Conservation (phyloP, 2,888 invertebrate species). For the Philonicus albiceps region DNA sequence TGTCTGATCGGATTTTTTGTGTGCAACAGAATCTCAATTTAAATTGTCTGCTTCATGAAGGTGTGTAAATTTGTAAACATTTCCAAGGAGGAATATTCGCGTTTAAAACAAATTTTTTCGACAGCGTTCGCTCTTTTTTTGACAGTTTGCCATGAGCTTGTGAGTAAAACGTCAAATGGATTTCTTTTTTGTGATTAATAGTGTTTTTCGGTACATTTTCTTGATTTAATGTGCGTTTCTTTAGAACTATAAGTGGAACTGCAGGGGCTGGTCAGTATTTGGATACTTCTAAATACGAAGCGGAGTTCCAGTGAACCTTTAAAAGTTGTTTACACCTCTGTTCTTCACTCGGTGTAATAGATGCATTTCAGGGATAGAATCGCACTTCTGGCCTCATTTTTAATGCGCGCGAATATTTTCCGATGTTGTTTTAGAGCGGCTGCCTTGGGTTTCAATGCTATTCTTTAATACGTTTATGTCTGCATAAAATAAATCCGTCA, state of each 20-base stretch:
- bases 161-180: neutral
- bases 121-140: neutral
- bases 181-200: neutral
- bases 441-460: neutral
- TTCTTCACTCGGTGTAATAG: neutral
- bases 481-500: neutral
- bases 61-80: neutral
- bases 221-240: neutral
- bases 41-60: slow-evolving; percentile 28
- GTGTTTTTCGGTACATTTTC: neutral
- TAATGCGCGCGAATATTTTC: neutral
- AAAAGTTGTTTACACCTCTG: neutral
- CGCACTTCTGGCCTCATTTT: neutral
- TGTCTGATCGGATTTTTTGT: neutral
- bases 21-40: neutral
- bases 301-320: too few species aligned
- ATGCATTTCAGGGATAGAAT: neutral
- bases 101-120: neutral
- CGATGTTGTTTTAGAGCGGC: neutral
- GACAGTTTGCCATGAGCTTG: neutral
- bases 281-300: neutral
- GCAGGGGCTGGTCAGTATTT: neutral
- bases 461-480: neutral
- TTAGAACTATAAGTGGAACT: neutral
- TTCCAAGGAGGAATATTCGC: neutral